Conservation (phyloP, 2,113 vertebrate genomes). For the Sinocyclocheilus anophthalmus region DNA sequence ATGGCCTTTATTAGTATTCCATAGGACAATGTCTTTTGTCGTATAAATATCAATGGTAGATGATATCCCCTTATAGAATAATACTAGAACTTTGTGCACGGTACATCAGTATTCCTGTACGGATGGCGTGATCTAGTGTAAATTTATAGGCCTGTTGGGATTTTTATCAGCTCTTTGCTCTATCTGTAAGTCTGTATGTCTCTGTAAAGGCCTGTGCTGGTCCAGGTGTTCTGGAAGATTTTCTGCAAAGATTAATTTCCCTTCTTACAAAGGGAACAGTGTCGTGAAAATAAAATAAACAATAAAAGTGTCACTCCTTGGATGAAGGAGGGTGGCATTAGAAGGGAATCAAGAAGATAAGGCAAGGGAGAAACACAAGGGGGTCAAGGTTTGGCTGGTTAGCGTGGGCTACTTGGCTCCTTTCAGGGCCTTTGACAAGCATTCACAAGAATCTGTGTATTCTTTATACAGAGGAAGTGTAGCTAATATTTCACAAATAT, state of each 20-base stretch:
- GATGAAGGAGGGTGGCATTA: neutral
- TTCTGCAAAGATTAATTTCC: conserved; percentile 76
- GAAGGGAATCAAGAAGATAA: neutral
- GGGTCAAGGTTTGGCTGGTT: neutral
- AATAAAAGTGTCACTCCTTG: neutral
- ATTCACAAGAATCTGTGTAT: neutral
- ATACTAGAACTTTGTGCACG: conserved; percentile 19
- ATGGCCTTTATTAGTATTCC: conserved; percentile 49
- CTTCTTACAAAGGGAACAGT: conserved; percentile 70
- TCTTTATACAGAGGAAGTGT: neutral
- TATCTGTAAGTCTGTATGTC: conserved; percentile 20
- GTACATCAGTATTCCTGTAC: conserved; percentile 46
- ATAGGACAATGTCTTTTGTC: conserved; percentile 26
- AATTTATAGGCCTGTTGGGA: conserved; percentile 43
- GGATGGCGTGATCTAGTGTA: conserved; percentile 26
- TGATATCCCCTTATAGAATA: conserved; percentile 39
- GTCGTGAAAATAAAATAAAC: conserved; percentile 11
- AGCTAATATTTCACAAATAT: neutral
- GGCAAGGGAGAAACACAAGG: neutral
- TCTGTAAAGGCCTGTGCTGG: conserved; percentile 24
- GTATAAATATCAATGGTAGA: conserved; percentile 32
- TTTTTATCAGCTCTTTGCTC: conserved; percentile 41
- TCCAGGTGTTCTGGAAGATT: conserved; percentile 60
- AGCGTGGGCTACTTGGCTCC: neutral
- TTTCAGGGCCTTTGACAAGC: neutral